Base-by-base conservation (phyloP, 2,113 vertebrate genomes). In the Poicephalus meyeri region DNA sequence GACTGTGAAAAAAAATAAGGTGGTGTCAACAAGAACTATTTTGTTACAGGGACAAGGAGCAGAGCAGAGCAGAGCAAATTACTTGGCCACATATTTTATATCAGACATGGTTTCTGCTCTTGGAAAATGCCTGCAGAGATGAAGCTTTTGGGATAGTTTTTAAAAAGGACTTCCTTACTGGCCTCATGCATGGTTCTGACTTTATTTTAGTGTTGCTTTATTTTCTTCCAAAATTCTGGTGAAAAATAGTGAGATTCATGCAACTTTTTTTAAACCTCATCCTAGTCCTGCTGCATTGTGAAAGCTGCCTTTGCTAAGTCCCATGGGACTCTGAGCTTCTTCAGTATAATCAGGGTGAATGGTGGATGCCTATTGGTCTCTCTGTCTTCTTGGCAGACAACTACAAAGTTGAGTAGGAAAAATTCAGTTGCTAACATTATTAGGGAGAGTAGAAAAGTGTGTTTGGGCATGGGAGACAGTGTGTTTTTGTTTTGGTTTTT, bases 401-500 rank as follows among this genome's bases (percentile, higher is more conserved):
- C 16, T 71, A 16, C 21, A n/a, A 70, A 64, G 24, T 24, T 35
- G n/a, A 46, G 16, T 64, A 55, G 42, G 60, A 72, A 52, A 73
- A 31, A 29, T 23, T n/a, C 37, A 29, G 18, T 42, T n/a, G 28
- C 35, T 44, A 10, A 16, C 9, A 12, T 50, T 56, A 56, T 0
- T 69, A 24, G 10, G 37, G 19, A 8, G 17, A 65, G 26, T 23
- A 50, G 52, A 15, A 50, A 68, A 16, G 6, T 66, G 41, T 8
- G 20, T 12, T 19, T 53, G 29, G 8, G 17, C 11, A 11, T 49
- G 25, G 29, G 33, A 11, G 7, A 10, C 1, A 1, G 24, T 2
- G 1, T 47, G 41, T 47, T 88, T 55, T 10, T 5, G 12, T n/a
- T 80, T 73, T 13, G 24, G 10, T 49, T 52, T 81, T 71, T 53